A percentile compares a stretch with the other conserved stretches of the same genome.
phyloP scores from a whole-genome alignment of 2,888 invertebrate species.

The Uropetala carovei region DNA sequence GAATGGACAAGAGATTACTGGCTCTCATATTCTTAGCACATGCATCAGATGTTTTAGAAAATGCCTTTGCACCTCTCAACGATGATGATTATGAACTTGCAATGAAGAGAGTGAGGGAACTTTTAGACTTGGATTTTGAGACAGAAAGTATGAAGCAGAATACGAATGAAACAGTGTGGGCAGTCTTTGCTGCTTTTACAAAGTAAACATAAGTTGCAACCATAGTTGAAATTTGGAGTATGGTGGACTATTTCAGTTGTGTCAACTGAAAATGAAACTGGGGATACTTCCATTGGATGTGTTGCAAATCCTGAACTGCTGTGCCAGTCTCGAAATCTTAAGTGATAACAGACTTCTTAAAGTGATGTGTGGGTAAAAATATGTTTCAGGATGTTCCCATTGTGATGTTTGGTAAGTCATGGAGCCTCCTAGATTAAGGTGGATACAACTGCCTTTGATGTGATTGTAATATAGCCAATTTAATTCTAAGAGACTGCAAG shows the following conservation, averaged over 20 bases:
- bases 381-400: slow-evolving; percentile 23
- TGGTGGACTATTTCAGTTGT: slow-evolving; percentile 3
- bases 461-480: slow-evolving; percentile 46
- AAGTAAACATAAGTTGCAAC: slow-evolving; percentile 82
- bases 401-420: slow-evolving; percentile 38
- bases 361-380: slow-evolving; percentile 8
- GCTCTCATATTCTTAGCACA: slow-evolving; percentile 97
- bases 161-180: slow-evolving; percentile 97
- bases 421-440: slow-evolving; percentile 37
- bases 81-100: slow-evolving; percentile 99
- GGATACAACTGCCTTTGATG: slow-evolving; percentile 47
- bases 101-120: slow-evolving; percentile 96
- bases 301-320: slow-evolving; percentile 10
- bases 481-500: slow-evolving; percentile 49
- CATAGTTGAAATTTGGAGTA: neutral
- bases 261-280: slow-evolving; percentile 10
- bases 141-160: slow-evolving; percentile 94
- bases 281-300: neutral
- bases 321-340: slow-evolving; percentile 4
- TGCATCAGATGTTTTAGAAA: slow-evolving; percentile 98
- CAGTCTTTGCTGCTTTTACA: slow-evolving; percentile 98
- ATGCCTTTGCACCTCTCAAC: slow-evolving; percentile 98
- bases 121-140: slow-evolving; percentile 98
- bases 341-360: slow-evolving; percentile 34
- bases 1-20: slow-evolving; percentile 96